Conservation (phyloP, 2,888 invertebrate genomes). For the Saturnia japonica region DNA sequence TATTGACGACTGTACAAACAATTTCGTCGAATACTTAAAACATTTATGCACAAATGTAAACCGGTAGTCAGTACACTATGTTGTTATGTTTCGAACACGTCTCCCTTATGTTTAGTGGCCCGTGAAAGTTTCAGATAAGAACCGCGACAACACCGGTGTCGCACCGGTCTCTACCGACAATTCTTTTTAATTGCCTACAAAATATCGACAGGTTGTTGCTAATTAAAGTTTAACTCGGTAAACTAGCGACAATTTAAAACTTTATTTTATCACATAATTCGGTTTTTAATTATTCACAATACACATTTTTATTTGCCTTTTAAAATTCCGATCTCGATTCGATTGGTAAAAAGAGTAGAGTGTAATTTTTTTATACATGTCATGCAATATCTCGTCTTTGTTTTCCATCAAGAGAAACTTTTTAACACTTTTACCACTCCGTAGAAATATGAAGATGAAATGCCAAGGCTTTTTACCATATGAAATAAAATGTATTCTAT, state of each 20-base stretch:
- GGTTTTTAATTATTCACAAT: background rate
- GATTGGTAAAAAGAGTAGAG: background rate
- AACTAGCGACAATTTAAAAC: background rate
- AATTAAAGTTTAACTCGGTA: background rate
- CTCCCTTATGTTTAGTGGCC: constrained; percentile 24
- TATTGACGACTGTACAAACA: constrained; percentile 20
- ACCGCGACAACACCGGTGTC: constrained; percentile 6
- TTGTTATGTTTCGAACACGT: constrained; percentile 18
- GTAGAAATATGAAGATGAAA: background rate
- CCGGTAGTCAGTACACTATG: background rate
- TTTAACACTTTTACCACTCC: background rate
- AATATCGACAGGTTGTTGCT: background rate
- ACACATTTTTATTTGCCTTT: background rate
- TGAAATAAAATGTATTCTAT: no score
- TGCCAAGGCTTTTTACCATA: no score
- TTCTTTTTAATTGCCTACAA: background rate
- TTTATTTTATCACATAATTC: background rate
- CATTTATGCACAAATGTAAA: constrained; percentile 17
- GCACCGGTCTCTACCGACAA: background rate
- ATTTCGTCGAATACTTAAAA: constrained; percentile 25
- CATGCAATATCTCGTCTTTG: background rate
- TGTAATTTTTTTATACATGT: background rate
- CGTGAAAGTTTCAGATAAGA: constrained; percentile 31
- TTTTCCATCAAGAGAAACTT: background rate
- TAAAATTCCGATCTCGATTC: background rate